phyloP scores from a whole-genome alignment of 1,140 invertebrate species.

The Battus philenor region DNA sequence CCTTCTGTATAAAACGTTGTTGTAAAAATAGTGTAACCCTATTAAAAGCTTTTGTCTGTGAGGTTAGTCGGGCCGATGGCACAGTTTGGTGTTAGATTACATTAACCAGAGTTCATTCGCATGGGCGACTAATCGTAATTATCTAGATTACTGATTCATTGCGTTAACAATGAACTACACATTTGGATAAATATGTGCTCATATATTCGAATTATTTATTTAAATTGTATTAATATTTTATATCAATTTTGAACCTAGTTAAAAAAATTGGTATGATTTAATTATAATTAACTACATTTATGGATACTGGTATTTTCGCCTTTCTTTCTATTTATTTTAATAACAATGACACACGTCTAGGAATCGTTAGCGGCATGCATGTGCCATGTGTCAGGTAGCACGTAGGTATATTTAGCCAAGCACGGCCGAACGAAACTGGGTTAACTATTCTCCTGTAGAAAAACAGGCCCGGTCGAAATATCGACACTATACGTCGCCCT shows the following conservation, averaged over 20 bases:
- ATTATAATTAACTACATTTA: no score
- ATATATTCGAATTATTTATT: conserved; percentile 6
- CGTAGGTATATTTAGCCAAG: conserved; percentile 58
- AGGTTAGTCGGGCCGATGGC: conserved; percentile 66
- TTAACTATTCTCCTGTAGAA: conserved; percentile 69
- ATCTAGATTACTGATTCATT: conserved; percentile 66
- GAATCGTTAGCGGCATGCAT: conserved; percentile 31
- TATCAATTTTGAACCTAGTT: no score
- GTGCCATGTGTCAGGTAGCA: conserved; percentile 45
- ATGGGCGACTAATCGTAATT: conserved; percentile 52
- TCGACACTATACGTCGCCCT: conserved; percentile 51
- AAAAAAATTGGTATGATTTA: no score
- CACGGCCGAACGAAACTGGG: conserved; percentile 52
- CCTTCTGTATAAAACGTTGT: conserved; percentile 24
- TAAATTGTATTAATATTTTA: no score
- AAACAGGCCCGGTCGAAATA: conserved; percentile 49
- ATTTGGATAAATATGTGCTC: conserved; percentile 31
- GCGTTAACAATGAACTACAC: conserved; percentile 43
- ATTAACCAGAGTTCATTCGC: conserved; percentile 70
- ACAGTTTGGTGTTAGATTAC: conserved; percentile 64
- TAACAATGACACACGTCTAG: conserved; percentile 21
- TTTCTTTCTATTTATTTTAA: conserved; percentile 17
- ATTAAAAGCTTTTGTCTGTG: conserved; percentile 52
- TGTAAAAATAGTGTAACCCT: conserved; percentile 39
- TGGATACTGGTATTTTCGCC: no score